Base-by-base conservation (phyloP, 2,797 vertebrate genomes). In the Danio aesculapii region DNA sequence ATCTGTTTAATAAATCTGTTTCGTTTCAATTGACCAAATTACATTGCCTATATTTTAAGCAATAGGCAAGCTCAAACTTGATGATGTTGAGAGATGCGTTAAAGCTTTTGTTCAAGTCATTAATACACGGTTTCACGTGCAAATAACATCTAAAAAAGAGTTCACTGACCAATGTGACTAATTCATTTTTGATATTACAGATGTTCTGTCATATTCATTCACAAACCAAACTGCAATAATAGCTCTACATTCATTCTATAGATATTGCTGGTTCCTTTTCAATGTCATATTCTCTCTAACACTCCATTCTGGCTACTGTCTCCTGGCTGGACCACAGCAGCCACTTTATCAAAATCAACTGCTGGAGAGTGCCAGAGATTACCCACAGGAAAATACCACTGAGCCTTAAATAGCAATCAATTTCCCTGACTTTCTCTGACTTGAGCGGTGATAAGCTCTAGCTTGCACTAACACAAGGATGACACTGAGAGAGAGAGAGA, bases 311-410 rank as follows among this genome's bases (percentile, higher is more conserved):
- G 92, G 91, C 94, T 93, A 94, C 94, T 91, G 91, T 94, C 92
- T 79, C 84, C 87, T 91, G 91, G 92, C 92, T 89, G 94, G 92
- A 93, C 93, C 94, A 93, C 94, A 93, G 93, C 93, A 95, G 92
- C 90, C 93, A 95, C 95, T 97, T 96, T 91, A 97, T 97, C 95
- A 97, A 96, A 96, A 95, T 95, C 94, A 95, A 92, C 95, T 93
- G 93, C 92, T 93, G 93, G 92, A 95, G 89, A 91, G 89, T 88
- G 92, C 92, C 91, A 92, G 90, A 93, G 93, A 96, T 96, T 94
- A 90, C 94, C 94, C 93, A 93, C 88, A 94, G 92, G 95, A 96
- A 94, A 94, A 87, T 71, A 94, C 91, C 92, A 87, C 93, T 93
- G 92, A 95, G 93, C 92, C 93, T 94, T 95, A 97, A 97, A 96